phyloP scores from a whole-genome alignment of 2,888 invertebrate genomes.

The Apodemia hepburni region DNA sequence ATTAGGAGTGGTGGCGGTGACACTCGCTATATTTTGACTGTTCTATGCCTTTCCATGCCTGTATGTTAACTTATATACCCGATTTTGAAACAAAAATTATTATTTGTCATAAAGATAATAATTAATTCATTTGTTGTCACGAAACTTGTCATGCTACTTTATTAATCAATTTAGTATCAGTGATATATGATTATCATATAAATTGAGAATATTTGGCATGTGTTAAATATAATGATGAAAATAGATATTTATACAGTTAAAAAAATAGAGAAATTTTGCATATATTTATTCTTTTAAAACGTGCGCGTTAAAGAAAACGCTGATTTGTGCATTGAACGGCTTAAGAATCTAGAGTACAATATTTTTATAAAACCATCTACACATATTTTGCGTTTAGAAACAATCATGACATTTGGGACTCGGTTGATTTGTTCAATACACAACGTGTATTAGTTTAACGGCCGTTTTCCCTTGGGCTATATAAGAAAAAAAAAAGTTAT shows the following conservation, averaged over 20 bases:
- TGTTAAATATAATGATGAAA: neutral
- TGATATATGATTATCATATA: neutral
- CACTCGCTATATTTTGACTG: constrained; percentile 23
- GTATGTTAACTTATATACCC: neutral
- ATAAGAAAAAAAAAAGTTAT: no score
- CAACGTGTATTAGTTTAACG: neutral
- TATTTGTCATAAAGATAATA: neutral
- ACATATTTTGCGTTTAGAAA: neutral
- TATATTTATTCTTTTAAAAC: neutral
- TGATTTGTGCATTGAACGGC: neutral
- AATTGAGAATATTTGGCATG: neutral
- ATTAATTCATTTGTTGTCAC: neutral
- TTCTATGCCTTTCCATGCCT: neutral
- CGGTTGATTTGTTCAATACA: neutral
- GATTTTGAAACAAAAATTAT: neutral
- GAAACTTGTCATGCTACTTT: neutral
- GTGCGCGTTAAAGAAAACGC: neutral
- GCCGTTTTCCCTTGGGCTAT: neutral
- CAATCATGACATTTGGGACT: neutral
- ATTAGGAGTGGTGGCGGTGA: constrained; percentile 23
- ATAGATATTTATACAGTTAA: neutral
- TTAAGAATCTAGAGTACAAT: neutral
- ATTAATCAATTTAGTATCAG: neutral
- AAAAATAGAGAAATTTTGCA: neutral
- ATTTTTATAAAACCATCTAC: neutral